Evolutionary conservation across 2,888 invertebrate genomes (phyloP).

Genomic region (Norana najaformis): DNA sequence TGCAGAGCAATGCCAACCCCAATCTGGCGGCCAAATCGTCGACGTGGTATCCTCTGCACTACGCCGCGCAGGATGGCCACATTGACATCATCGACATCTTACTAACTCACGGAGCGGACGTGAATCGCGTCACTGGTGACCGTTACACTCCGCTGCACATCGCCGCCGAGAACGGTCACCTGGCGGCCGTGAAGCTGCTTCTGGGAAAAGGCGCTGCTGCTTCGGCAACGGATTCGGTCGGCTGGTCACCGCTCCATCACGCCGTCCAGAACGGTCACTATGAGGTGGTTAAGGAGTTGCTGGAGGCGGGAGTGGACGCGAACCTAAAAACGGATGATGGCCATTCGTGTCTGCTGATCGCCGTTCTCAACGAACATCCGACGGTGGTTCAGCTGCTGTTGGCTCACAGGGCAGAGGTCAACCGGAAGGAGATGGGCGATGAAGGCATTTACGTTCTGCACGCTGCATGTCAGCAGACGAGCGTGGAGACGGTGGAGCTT

Average conservation of each 20-base stretch:
- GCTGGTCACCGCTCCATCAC: conserved; percentile 46
- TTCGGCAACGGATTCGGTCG: conserved; percentile 34
- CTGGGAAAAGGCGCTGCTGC: conserved; percentile 32
- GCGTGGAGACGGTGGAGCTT: conserved; percentile 35
- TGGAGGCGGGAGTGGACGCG: conserved; percentile 39
- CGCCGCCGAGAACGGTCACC: conserved; percentile 45
- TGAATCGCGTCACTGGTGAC: conserved; percentile 39
- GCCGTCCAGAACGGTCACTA: conserved; percentile 47
- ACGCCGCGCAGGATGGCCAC: conserved; percentile 43
- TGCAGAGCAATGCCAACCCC: conserved; percentile 36
- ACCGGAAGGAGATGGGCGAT: conserved; percentile 35
- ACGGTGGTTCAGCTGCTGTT: conserved; percentile 43
- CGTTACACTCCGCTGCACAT: conserved; percentile 47
- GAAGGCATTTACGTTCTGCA: conserved; percentile 41
- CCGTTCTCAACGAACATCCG: conserved; percentile 44
- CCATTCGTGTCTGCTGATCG: conserved; percentile 44
- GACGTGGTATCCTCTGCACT: conserved; percentile 43
- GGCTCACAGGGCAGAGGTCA: conserved; percentile 42
- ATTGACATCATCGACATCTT: conserved; percentile 39
- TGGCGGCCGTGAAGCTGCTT: conserved; percentile 41
- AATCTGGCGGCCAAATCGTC: conserved; percentile 38
- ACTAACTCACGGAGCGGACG: conserved; percentile 40
- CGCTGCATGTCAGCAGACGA: conserved; percentile 42
- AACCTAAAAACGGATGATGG: conserved; percentile 44
- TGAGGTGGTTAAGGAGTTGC: conserved; percentile 36